phyloP scores from a whole-genome alignment of 2,888 invertebrate genomes.

The Masnerella sp. region DNA sequence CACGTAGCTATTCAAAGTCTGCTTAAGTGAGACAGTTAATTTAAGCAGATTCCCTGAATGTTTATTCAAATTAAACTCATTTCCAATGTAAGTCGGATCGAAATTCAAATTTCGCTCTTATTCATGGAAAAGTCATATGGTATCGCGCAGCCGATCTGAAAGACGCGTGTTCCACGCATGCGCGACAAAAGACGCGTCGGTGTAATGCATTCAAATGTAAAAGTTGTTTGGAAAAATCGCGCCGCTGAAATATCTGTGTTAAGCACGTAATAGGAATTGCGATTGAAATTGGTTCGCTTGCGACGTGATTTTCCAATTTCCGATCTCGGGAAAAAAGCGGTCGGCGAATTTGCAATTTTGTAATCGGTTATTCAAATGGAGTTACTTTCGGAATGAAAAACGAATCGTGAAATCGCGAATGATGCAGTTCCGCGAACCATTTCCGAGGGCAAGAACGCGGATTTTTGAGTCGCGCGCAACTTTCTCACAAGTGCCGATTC shows the following conservation, averaged over 20 bases:
- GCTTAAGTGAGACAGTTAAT: no score
- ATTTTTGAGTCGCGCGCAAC: conserved; percentile 3
- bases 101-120: conserved; percentile 22
- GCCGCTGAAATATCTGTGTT: conserved; percentile 22
- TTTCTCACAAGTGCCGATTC: conserved; percentile 39
- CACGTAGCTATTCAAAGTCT: no score
- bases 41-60: background rate
- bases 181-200: conserved; percentile 26
- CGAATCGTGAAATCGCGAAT: background rate
- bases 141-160: background rate
- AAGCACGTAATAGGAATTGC: background rate
- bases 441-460: conserved; percentile 6
- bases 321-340: no score
- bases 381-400: background rate
- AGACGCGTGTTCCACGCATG: background rate
- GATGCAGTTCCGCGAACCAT: background rate
- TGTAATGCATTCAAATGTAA: conserved; percentile 14
- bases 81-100: conserved; percentile 2
- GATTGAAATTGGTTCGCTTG: background rate
- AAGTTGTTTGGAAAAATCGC: conserved; percentile 5
- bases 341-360: background rate
- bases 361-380: background rate
- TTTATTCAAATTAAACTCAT: conserved; percentile 3
- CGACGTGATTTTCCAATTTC: background rate
- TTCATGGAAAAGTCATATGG: conserved; percentile 18